These are phyloP conservation scores for Parnassius smintheus DNA, from an alignment of 2,888 invertebrate genomes.

Conservation along the genomic window DNA sequence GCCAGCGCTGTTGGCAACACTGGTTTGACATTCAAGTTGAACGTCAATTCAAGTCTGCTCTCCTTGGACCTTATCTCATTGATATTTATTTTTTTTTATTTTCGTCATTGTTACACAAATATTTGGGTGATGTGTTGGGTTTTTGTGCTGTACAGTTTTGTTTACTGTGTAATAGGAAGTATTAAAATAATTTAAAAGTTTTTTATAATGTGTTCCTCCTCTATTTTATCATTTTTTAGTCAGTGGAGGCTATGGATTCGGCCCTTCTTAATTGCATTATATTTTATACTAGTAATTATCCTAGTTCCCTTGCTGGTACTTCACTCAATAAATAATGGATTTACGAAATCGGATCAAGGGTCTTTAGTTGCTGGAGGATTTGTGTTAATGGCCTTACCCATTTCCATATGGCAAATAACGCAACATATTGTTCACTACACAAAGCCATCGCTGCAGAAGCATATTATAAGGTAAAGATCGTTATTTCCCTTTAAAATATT, in stretches of 20 bases:
- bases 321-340: constrained; percentile 90
- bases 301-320: constrained; percentile 91
- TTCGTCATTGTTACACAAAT: too few relatives aligned
- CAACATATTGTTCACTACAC: constrained; percentile 97
- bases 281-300: constrained; percentile 90
- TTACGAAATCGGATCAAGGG: constrained; percentile 89
- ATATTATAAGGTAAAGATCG: constrained; percentile 89
- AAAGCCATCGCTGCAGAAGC: constrained; percentile 94
- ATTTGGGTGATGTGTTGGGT: too few relatives aligned
- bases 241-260: constrained; percentile 95
- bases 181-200: neutral
- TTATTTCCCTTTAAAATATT: too few relatives aligned
- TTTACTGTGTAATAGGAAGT: constrained; percentile 7
- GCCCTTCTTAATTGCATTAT: constrained; percentile 89
- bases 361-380: constrained; percentile 94
- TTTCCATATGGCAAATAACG: constrained; percentile 96
- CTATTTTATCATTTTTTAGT: constrained; percentile 61
- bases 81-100: too few relatives aligned
- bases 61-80: too few relatives aligned
- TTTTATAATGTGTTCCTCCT: constrained; percentile 63
- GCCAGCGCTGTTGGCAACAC: too few relatives aligned
- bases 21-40: too few relatives aligned
- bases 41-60: too few relatives aligned
- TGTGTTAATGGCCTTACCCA: constrained; percentile 93
- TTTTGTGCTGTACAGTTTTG: constrained; percentile 38